Conservation (phyloP, 2,113 vertebrate genomes). For the Phalacrocorax pelagicus region DNA sequence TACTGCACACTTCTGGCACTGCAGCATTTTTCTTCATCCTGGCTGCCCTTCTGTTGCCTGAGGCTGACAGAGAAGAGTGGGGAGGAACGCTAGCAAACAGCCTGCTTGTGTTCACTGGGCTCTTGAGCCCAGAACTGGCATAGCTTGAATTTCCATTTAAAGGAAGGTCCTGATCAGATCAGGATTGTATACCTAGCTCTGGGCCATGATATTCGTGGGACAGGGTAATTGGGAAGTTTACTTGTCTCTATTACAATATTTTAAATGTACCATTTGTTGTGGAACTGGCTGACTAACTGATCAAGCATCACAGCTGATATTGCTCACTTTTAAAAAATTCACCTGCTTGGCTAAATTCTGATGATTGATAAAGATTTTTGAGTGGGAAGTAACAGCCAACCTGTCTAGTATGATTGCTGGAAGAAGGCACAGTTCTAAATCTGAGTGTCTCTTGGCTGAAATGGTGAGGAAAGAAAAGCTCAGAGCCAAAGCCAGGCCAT, state of each 20-base stretch:
- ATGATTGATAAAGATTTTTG: neutral
- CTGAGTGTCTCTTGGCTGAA: neutral
- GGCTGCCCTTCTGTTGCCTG: neutral
- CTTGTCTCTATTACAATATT: neutral
- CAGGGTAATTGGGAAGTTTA: neutral
- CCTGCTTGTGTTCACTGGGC: neutral
- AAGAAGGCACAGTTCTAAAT: neutral
- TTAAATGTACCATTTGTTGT: neutral
- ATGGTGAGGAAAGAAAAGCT: neutral
- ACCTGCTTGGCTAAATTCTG: neutral
- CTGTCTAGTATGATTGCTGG: neutral
- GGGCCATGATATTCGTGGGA: accelerated
- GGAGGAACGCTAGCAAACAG: neutral
- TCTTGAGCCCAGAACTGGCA: neutral
- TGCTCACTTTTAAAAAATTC: neutral
- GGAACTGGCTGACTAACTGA: neutral
- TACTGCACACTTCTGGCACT: neutral
- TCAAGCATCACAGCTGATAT: neutral
- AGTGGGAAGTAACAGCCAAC: neutral
- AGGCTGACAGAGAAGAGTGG: neutral
- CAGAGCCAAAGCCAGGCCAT: neutral
- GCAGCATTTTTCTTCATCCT: neutral
- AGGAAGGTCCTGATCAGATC: neutral
- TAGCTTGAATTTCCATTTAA: neutral
- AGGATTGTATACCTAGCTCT: neutral